Conservation (phyloP, 2,888 invertebrate genomes). For the Hymenopus coronatus region DNA sequence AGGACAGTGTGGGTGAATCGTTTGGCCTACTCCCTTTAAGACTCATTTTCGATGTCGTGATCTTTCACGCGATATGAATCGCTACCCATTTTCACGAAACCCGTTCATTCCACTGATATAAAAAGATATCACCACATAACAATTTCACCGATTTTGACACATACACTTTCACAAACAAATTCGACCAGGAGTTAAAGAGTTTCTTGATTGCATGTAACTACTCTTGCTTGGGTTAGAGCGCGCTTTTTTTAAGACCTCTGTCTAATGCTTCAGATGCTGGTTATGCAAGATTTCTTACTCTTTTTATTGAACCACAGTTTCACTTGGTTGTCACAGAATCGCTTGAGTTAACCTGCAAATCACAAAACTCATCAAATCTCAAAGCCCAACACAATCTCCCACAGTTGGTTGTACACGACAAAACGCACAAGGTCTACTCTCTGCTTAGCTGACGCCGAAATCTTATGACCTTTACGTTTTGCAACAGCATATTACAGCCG, state of each 20-base stretch:
- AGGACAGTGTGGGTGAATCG: not conserved
- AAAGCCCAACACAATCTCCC: not conserved
- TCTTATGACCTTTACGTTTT: not conserved
- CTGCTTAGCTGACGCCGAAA: not conserved
- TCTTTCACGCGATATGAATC: not conserved
- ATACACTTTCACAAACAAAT: not conserved
- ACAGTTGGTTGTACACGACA: not conserved
- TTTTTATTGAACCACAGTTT: not conserved
- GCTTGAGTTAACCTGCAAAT: not conserved
- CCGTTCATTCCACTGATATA: not conserved
- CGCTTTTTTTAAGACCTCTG: not conserved
- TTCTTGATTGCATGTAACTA: not conserved
- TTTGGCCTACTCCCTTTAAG: not conserved
- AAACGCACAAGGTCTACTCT: not conserved
- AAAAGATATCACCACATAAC: not conserved
- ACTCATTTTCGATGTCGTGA: not conserved
- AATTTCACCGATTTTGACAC: not conserved
- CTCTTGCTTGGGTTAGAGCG: not conserved
- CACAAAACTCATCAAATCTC: not conserved
- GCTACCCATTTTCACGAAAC: not conserved
- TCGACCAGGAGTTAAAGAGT: not conserved
- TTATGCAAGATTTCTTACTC: not conserved
- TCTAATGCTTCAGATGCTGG: not conserved
- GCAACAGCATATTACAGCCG: not conserved
- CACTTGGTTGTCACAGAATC: not conserved